Percentiles rank a stretch among this genome's conserved stretches.
phyloP scores from a whole-genome alignment of 2,113 vertebrate species.

The Romanogobio albipinnatus region DNA sequence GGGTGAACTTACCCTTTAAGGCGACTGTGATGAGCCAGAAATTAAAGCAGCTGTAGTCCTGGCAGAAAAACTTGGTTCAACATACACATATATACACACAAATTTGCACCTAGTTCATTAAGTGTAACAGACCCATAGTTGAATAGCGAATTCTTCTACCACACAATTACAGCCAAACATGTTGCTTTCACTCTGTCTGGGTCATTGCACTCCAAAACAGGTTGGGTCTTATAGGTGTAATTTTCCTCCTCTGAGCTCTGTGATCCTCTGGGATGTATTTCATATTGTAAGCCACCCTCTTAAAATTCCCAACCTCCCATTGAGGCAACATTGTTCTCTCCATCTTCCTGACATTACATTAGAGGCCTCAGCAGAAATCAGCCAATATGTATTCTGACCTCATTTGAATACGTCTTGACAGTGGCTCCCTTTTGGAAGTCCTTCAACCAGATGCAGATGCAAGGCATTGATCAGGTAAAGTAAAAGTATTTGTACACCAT shows the following conservation, averaged over 20 bases:
- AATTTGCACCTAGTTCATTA: not conserved
- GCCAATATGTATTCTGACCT: conserved; percentile 53
- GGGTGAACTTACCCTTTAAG: no score
- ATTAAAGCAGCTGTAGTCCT: not conserved
- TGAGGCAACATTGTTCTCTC: conserved; percentile 37
- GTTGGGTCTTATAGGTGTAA: conserved; percentile 20
- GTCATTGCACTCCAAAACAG: conserved; percentile 21
- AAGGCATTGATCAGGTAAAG: not conserved
- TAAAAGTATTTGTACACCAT: not conserved
- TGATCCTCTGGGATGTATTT: conserved; percentile 48
- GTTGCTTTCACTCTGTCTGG: conserved; percentile 17
- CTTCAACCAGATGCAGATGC: conserved; percentile 16
- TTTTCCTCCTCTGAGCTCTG: conserved; percentile 41
- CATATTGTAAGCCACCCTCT: conserved; percentile 50
- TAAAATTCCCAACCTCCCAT: conserved; percentile 47
- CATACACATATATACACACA: not conserved
- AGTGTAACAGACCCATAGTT: not conserved
- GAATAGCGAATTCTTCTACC: conserved; percentile 16
- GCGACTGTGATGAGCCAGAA: not conserved
- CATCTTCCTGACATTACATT: conserved; percentile 58
- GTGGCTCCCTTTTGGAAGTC: conserved; percentile 18
- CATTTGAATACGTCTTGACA: conserved; percentile 42
- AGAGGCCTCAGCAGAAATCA: conserved; percentile 36
- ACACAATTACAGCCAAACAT: conserved; percentile 30
- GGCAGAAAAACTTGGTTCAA: not conserved